These are phyloP conservation scores for Strigamia transsilvanica DNA, from an alignment of 2,888 invertebrate genomes.

Conservation along the genomic window DNA sequence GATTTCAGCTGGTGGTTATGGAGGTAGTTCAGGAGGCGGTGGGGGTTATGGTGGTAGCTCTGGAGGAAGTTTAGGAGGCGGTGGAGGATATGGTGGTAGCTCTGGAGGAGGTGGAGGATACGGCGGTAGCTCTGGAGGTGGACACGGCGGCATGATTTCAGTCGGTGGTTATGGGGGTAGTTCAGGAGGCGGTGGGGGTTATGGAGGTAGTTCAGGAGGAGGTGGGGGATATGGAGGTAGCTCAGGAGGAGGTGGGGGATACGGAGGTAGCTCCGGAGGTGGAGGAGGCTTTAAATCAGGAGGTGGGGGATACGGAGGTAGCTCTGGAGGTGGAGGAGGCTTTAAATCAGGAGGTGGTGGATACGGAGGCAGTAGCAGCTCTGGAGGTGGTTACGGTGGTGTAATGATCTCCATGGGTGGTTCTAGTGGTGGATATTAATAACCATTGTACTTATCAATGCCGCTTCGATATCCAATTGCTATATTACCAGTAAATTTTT, in stretches of 20 bases:
- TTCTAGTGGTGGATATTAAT: not conserved
- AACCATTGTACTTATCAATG: too few relatives aligned
- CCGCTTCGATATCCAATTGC: too few relatives aligned
- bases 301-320: not conserved
- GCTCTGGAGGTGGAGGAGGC: too few relatives aligned
- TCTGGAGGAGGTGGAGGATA: conserved; percentile 3
- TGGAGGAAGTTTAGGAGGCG: not conserved
- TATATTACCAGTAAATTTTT: too few relatives aligned
- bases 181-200: not conserved
- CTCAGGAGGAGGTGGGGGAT: conserved; percentile 11
- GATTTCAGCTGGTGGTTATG: not conserved
- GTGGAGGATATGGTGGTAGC: not conserved
- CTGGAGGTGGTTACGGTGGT: too few relatives aligned
- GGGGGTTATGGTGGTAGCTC: not conserved
- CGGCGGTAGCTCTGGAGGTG: not conserved
- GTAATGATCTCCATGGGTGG: not conserved
- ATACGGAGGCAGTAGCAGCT: too few relatives aligned
- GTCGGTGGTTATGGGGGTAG: not conserved
- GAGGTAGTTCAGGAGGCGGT: not conserved
- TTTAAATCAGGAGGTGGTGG: too few relatives aligned
- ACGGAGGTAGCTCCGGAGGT: not conserved
- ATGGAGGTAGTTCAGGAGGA: not conserved
- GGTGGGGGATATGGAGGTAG: not conserved
- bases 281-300: not conserved
- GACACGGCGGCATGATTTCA: not conserved